Base-by-base conservation (phyloP, 2,113 vertebrate genomes). In the Rafetus swinhoei region DNA sequence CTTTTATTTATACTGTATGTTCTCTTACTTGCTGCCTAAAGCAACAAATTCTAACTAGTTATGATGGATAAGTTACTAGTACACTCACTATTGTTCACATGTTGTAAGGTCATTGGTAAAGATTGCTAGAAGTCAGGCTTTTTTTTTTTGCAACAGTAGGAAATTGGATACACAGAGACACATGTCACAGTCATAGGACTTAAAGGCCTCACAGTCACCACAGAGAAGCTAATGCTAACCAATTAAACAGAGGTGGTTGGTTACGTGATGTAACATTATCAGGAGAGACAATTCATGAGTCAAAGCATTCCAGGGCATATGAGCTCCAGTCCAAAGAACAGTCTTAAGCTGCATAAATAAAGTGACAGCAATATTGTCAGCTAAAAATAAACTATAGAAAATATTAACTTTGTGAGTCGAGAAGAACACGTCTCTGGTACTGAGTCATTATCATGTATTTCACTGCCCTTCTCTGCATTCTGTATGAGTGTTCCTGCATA, bases 211-310 rank as follows among this genome's bases (percentile, higher is more conserved):
- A 98, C 98, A 97, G 93, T 89, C 97, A 92, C 97, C 98, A 98
- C 94, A 81, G 94, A 94, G 96, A 94, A 94, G 97, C 97, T 98
- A 98, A 99, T 98, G 97, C 98, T 97, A 97, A 97, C 98, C 98
- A 98, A 99, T 98, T 98, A 99, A 98, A 98, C 97, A 97, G 98
- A 99, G 98, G 98, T 98, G 97, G 98, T 98, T 98, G 97, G 98
- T 98, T 99, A 98, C 98, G 98, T 98, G 98, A 98, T 99, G 99
- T 99, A 99, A 99, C 98, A 98, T 98, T 99, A 99, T 99, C 99
- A 98, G 98, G 84, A 98, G 99, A 99, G 99, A 99, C 99, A 99
- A 99, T 99, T 99, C 99, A 99, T 99, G 99, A 99, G 98, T 99
- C 99, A 98, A 99, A 99, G 98, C 99, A 99, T 99, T 99, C 99